phyloP scores from a whole-genome alignment of 2,888 invertebrate genomes.

The Steromphala cineraria region DNA sequence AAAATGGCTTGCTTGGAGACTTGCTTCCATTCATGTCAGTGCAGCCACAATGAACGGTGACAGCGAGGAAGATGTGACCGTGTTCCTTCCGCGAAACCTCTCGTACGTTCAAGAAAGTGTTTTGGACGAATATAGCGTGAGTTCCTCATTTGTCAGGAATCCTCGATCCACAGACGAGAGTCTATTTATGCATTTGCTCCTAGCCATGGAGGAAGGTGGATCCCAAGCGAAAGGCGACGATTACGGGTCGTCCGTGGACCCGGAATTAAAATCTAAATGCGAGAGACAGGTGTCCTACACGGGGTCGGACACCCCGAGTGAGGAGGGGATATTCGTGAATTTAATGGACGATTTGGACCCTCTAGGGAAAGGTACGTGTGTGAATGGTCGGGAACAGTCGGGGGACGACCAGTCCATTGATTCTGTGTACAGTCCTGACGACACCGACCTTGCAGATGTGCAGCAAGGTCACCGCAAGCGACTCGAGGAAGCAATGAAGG shows the following conservation, averaged over 20 bases:
- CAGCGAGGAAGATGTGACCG: constrained; percentile 32
- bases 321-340: constrained; percentile 66
- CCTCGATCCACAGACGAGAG: constrained; percentile 32
- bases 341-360: constrained; percentile 59
- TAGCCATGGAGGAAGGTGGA: neutral
- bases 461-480: constrained; percentile 39
- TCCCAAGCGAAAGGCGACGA: neutral
- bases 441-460: constrained; percentile 29
- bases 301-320: constrained; percentile 42
- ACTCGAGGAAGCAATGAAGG: constrained; percentile 31
- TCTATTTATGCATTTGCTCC: neutral
- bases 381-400: constrained; percentile 33
- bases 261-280: neutral
- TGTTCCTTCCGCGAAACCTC: constrained; percentile 63
- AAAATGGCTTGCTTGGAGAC: no score
- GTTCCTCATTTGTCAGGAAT: constrained; percentile 53
- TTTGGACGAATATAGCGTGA: constrained; percentile 60
- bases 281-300: neutral
- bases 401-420: constrained; percentile 45
- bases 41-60: neutral
- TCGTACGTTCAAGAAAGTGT: constrained; percentile 64
- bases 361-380: constrained; percentile 26
- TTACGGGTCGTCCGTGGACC: neutral
- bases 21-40: no score
- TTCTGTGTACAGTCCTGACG: constrained; percentile 52